Base-by-base conservation (phyloP, 2,797 vertebrate species). In the Amblyopsis hoosieri region DNA sequence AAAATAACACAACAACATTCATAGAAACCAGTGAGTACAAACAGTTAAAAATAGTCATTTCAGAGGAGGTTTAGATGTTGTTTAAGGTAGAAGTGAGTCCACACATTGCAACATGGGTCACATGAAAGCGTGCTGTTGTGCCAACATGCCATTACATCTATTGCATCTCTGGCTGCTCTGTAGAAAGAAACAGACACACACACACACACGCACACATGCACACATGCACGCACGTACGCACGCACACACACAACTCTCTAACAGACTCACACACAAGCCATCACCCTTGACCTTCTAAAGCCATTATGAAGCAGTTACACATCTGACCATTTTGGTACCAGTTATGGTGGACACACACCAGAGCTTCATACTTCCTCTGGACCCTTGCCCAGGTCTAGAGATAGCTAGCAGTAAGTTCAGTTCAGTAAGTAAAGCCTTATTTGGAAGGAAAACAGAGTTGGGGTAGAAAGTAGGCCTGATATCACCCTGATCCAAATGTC, bases 251-350 rank as follows among this genome's bases (percentile, higher is more conserved):
- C 23, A 29, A 29, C 23, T 29, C 23, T 29, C 23, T 29, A 29
- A 29, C 23, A 29, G 3, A 29, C 23, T 29, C 23, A 29, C 23
- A 29, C 23, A 29, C 23, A 29, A 29, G 23, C 23, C 23, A 29
- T 29, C 23, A 29, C 23, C 23, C 23, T 29, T 29, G 23, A 29
- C 23, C 23, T 29, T 4, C 23, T 29, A 29, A 29, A 29, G 23
- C 23, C 23, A 29, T 29, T 29, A 29, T 29, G 23, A 29, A 57
- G 58, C 46, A 37, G 15, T 9, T 31, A 14, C 42, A 17, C 19
- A 31, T 9, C 23, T 51, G 49, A 71, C 57, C 47, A 66, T 62
- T 65, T 62, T 57, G n/a, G 46, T 49, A 57, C 3, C 45, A 45
- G 14, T 47, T 58, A 42, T 64, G 23, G 50, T 60, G 53, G 59